These are phyloP conservation scores for Pelosia muscerda DNA, from an alignment of 2,888 invertebrate species.

Conservation along the genomic window DNA sequence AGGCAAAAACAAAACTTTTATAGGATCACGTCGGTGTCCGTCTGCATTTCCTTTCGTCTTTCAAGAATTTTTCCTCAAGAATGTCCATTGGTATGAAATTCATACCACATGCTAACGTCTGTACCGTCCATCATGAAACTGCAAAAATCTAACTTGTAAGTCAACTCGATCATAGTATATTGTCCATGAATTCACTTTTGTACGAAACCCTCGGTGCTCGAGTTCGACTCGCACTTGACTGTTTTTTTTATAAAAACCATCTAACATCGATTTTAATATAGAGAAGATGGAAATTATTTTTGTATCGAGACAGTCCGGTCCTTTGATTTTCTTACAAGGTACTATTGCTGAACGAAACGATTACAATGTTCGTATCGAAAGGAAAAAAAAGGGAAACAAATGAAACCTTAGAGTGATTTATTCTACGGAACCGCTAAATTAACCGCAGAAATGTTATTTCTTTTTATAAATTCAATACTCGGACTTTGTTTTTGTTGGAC, in stretches of 20 bases:
- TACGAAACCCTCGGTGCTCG: too few species aligned
- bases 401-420: slow-evolving; percentile 67
- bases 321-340: slow-evolving; percentile 37
- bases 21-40: too few species aligned
- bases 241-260: not conserved
- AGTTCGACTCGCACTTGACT: too few species aligned
- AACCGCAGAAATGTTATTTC: slow-evolving; percentile 66
- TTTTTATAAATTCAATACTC: slow-evolving; percentile 68
- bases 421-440: slow-evolving; percentile 67
- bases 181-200: too few species aligned
- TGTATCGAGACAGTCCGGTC: not conserved
- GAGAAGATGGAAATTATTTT: not conserved
- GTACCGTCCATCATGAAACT: too few species aligned
- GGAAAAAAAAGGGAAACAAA: slow-evolving; percentile 51
- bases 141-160: too few species aligned
- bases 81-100: too few species aligned
- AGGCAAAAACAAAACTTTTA: too few species aligned
- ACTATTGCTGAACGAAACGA: slow-evolving; percentile 18
- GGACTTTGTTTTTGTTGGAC: slow-evolving; percentile 56
- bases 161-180: too few species aligned
- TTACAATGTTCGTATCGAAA: slow-evolving; percentile 32
- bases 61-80: too few species aligned
- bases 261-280: not conserved
- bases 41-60: too few species aligned
- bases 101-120: not conserved